These are phyloP conservation scores for Ceriagrion tenellum DNA, from an alignment of 2,888 invertebrate genomes.

Conservation along the genomic window DNA sequence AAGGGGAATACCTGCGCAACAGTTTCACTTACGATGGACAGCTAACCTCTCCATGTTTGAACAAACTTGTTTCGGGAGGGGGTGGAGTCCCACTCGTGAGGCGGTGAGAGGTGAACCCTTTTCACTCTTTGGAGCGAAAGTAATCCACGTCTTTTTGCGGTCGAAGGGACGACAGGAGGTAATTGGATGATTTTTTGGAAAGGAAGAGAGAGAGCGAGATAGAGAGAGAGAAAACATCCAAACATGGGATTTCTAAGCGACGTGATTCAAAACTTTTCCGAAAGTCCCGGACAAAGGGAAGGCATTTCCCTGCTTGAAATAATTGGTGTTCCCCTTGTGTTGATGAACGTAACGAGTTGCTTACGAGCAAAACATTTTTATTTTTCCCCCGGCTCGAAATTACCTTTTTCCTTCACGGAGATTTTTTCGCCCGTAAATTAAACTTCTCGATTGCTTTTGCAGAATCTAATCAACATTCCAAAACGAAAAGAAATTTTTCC, in stretches of 20 bases:
- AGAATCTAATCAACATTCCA: not conserved
- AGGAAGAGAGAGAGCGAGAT: not conserved
- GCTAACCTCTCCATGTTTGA: not conserved
- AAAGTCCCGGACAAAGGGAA: not conserved
- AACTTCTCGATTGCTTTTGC: not conserved
- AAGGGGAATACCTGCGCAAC: not conserved
- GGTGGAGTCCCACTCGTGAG: not conserved
- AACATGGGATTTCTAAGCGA: conserved; percentile 24
- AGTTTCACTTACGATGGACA: not conserved
- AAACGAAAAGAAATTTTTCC: not conserved
- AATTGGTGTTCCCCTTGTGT: not conserved
- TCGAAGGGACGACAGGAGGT: not conserved
- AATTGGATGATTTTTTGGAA: conserved; percentile 17
- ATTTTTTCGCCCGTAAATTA: not conserved
- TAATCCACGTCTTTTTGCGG: not conserved
- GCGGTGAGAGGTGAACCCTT: not conserved
- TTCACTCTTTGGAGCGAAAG: conserved; percentile 10
- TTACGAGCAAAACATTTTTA: not conserved
- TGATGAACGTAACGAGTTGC: conserved; percentile 37
- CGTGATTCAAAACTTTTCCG: conserved; percentile 15
- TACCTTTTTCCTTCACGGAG: not conserved
- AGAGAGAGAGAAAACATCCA: not conserved
- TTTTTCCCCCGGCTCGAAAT: not conserved
- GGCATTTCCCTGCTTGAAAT: conserved; percentile 9
- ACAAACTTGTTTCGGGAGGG: not conserved